Conservation (phyloP, 2,888 invertebrate genomes). For the Cremastinae sp. region DNA sequence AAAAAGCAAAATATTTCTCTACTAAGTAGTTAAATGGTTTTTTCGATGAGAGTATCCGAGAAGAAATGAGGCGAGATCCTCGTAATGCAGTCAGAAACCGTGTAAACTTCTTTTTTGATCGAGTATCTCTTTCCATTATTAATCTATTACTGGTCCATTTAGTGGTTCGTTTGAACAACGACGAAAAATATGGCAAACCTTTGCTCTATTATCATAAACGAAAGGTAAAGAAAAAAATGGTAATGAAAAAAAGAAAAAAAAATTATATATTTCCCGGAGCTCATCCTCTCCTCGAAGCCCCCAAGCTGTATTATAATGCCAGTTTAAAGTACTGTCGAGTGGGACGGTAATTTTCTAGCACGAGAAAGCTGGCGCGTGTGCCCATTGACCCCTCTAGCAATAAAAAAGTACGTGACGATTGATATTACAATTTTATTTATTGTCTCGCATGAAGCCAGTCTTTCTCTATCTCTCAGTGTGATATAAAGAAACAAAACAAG, state of each 20-base stretch:
- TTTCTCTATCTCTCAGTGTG: slow-evolving; percentile 70
- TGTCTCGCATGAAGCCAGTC: slow-evolving; percentile 69
- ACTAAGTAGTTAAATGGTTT: slow-evolving; percentile 59
- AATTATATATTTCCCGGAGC: slow-evolving; percentile 36
- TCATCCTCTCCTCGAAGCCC: not conserved
- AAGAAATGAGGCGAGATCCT: not conserved
- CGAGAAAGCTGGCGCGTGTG: slow-evolving; percentile 62
- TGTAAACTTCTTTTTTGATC: slow-evolving; percentile 5
- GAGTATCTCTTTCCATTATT: slow-evolving; percentile 30
- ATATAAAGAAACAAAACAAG: slow-evolving; percentile 53
- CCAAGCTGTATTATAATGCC: slow-evolving; percentile 51
- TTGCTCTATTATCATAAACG: slow-evolving; percentile 27
- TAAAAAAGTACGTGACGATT: slow-evolving; percentile 66
- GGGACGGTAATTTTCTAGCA: slow-evolving; percentile 53
- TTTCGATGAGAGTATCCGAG: slow-evolving; percentile 19
- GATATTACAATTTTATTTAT: slow-evolving; percentile 73
- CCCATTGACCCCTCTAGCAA: slow-evolving; percentile 66
- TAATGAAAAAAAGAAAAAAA: not conserved
- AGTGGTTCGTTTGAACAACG: slow-evolving; percentile 27
- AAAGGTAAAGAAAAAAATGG: slow-evolving; percentile 9
- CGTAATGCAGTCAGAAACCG: not conserved
- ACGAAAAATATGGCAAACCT: slow-evolving; percentile 14
- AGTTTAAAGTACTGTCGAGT: slow-evolving; percentile 33
- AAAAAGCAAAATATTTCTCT: slow-evolving; percentile 72
- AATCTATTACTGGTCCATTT: slow-evolving; percentile 32